These are phyloP conservation scores for Tenualosa ilisha DNA, from an alignment of 2,797 vertebrate species.

Conservation along the genomic window DNA sequence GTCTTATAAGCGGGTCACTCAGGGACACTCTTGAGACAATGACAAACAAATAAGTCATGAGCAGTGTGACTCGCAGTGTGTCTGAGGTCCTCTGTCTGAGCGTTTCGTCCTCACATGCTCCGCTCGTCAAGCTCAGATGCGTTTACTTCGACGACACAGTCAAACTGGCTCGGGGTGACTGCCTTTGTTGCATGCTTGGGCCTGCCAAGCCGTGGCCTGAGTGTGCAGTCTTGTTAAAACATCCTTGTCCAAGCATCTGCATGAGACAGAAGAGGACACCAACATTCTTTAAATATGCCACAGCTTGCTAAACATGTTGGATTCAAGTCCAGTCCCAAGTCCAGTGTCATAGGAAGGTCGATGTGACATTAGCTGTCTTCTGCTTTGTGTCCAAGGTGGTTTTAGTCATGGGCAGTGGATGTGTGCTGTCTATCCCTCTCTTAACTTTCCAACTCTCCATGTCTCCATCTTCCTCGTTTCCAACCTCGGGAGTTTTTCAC, in stretches of 20 bases:
- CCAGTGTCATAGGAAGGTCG: not conserved
- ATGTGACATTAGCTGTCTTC: not conserved
- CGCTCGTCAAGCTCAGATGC: not conserved
- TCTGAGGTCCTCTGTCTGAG: not conserved
- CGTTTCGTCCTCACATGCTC: not conserved
- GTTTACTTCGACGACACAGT: not conserved
- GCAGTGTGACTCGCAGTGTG: not conserved
- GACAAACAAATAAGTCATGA: slow-evolving; percentile 64
- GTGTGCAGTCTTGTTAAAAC: not conserved
- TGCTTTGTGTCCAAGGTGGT: not conserved
- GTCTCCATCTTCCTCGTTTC: not conserved
- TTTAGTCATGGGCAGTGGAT: slow-evolving; percentile 27
- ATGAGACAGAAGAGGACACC: not conserved
- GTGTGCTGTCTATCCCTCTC: not conserved
- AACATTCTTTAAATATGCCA: not conserved
- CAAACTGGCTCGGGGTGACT: not conserved
- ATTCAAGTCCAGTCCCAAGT: not conserved
- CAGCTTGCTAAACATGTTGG: not conserved
- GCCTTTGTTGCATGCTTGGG: not conserved
- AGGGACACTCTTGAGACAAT: not conserved
- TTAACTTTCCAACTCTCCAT: slow-evolving; percentile 2
- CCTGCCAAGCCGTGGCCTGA: not conserved
- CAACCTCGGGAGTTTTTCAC: not conserved
- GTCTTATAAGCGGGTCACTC: not conserved
- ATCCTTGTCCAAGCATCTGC: not conserved